phyloP scores from a whole-genome alignment of 2,797 vertebrate genomes.

The Sebastes nivosus region DNA sequence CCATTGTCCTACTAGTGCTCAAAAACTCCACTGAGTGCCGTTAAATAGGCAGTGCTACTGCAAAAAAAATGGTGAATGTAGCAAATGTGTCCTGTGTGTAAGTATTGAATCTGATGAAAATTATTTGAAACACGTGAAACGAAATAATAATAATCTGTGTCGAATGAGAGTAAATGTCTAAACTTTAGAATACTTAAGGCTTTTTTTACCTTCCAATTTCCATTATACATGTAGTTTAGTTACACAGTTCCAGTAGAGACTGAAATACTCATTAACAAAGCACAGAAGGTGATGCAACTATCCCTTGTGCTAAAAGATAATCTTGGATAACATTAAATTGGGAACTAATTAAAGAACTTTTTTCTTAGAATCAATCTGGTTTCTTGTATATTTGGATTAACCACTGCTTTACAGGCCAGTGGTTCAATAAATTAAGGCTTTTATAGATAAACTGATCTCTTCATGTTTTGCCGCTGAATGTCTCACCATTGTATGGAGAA shows the following conservation, averaged over 20 bases:
- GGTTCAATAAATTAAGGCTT: constrained; percentile 7
- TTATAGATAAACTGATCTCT: constrained; percentile 8
- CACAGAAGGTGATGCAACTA: constrained; percentile 13
- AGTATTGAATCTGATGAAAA: not conserved
- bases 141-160: not conserved
- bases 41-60: not conserved
- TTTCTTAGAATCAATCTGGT: constrained; percentile 14
- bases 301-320: constrained; percentile 24
- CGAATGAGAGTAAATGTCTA: not conserved
- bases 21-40: not conserved
- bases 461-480: not conserved
- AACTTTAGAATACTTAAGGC: not conserved
- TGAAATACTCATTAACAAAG: constrained; percentile 20
- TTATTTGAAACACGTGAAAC: not conserved
- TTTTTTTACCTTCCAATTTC: not conserved
- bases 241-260: not conserved
- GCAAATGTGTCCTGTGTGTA: not conserved
- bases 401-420: not conserved
- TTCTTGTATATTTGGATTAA: not conserved
- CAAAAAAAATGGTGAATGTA: not conserved
- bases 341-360: constrained; percentile 16
- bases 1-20: not conserved
- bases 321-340: constrained; percentile 1
- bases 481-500: not conserved
- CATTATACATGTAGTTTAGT: not conserved